A percentile compares a stretch with the other conserved stretches of the same genome.
phyloP scores from a whole-genome alignment of 2,797 vertebrate species.

The Acrocephalus scirpaceus region DNA sequence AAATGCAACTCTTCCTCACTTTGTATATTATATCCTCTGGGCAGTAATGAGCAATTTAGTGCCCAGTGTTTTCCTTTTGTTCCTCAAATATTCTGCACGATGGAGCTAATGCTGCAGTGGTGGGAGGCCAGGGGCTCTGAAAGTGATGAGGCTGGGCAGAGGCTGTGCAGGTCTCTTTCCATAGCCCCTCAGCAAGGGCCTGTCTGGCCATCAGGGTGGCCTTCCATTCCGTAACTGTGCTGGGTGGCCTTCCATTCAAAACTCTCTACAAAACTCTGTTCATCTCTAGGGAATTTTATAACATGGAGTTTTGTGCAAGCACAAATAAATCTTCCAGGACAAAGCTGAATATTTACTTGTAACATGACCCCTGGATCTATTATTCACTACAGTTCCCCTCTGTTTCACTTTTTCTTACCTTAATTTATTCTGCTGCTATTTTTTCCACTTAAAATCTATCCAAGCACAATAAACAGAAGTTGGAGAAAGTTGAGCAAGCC shows the following conservation, averaged over 20 bases:
- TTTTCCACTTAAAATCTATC: background rate
- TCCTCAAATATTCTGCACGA: background rate
- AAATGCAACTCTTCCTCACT: background rate
- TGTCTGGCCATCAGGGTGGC: background rate
- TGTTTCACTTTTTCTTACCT: background rate
- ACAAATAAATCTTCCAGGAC: background rate
- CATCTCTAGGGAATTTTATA: background rate
- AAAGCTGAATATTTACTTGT: background rate
- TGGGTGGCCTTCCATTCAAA: background rate
- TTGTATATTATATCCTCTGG: background rate
- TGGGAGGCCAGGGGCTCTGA: background rate
- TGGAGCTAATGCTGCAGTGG: background rate
- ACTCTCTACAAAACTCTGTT: background rate
- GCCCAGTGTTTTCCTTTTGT: background rate
- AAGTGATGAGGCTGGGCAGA: background rate
- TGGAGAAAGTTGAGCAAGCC: background rate
- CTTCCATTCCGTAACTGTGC: background rate
- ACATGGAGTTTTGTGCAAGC: background rate
- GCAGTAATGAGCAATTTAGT: background rate
- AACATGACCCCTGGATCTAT: accelerated
- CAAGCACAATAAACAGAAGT: background rate
- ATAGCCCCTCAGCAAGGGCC: background rate
- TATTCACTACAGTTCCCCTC: background rate
- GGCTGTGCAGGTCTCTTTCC: background rate
- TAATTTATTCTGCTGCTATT: background rate